These are phyloP conservation scores for Coecobrya sp. DNA, from an alignment of 2,888 invertebrate genomes.

Conservation along the genomic window DNA sequence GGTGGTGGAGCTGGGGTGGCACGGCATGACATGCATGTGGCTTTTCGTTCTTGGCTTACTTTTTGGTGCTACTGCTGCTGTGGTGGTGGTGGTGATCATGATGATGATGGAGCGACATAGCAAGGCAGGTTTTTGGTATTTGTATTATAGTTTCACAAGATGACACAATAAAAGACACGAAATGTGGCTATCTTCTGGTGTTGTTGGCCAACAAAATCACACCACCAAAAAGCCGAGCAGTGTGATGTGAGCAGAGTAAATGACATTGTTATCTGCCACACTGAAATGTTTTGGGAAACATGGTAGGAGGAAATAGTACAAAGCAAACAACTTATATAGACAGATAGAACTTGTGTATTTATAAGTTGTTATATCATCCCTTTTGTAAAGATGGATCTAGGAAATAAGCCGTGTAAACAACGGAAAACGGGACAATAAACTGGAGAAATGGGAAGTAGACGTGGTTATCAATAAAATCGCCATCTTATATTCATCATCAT, in stretches of 20 bases:
- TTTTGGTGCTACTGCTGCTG: neutral
- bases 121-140: constrained; percentile 15
- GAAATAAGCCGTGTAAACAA: constrained; percentile 40
- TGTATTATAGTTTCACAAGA: constrained; percentile 37
- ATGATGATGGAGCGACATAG: neutral
- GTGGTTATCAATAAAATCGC: constrained; percentile 21
- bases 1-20: neutral
- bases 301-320: neutral
- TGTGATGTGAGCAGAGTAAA: constrained; percentile 17
- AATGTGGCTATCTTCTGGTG: neutral
- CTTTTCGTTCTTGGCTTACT: constrained; percentile 5
- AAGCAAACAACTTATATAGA: neutral
- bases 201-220: constrained; percentile 22
- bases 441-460: neutral
- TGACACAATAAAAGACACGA: constrained; percentile 43
- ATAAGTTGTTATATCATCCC: too few species aligned
- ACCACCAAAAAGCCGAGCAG: constrained; percentile 7
- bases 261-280: constrained; percentile 14
- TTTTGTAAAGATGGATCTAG: neutral
- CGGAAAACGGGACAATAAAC: neutral
- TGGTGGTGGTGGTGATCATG: neutral
- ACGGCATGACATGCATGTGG: constrained; percentile 14
- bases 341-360: too few species aligned
- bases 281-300: neutral
- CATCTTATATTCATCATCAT: constrained; percentile 49